Percentiles rank a stretch among this genome's conserved stretches.
phyloP scores from a whole-genome alignment of 1,140 invertebrate genomes.

The Penaeus vannamei region DNA sequence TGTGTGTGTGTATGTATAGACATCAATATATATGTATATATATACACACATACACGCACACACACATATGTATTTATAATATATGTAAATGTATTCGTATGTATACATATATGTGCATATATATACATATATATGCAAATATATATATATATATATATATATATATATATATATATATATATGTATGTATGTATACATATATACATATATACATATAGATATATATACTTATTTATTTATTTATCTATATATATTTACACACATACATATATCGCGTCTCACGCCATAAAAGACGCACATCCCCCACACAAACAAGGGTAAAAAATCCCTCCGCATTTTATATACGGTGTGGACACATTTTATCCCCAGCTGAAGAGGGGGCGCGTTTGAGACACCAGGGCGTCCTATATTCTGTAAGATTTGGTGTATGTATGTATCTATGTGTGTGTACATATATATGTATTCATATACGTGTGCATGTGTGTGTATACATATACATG shows the following conservation, averaged over 20 bases:
- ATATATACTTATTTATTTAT: too few species aligned
- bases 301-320: too few species aligned
- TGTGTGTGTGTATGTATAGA: not conserved
- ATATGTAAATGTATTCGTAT: not conserved
- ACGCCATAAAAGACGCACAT: too few species aligned
- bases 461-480: not conserved
- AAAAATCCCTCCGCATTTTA: too few species aligned
- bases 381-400: too few species aligned
- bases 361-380: too few species aligned
- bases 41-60: not conserved
- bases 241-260: too few species aligned
- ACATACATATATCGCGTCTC: too few species aligned
- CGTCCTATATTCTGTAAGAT: too few species aligned
- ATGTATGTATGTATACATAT: not conserved
- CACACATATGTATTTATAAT: not conserved
- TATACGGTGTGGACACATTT: too few species aligned
- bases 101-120: constrained; percentile 2
- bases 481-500: not conserved
- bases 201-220: too few species aligned
- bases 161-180: not conserved
- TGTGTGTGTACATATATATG: not conserved
- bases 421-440: too few species aligned
- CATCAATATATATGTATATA: not conserved
- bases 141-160: not conserved
- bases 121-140: constrained; percentile 4